Evolutionary conservation across 1,140 invertebrate genomes (phyloP), one percentile per base, ranked within the genome.

Genomic region (Meloidogyne hapla): DNA sequence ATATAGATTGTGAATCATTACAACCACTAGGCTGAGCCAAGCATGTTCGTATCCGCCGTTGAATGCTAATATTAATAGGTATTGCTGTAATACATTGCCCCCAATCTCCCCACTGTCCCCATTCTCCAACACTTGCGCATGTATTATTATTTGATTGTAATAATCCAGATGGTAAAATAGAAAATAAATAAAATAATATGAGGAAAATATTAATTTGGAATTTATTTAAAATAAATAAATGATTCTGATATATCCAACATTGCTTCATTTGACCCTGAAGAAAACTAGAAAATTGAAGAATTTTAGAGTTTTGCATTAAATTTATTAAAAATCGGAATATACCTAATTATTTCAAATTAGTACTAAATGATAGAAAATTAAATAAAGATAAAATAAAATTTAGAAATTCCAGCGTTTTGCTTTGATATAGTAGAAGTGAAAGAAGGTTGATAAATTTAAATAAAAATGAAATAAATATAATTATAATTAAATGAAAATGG

Each of bases 31-130:
- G 70, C 12, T 56, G 70, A 21, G 45, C 56, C 45, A 42, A 13
- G n/a, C 70, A 73, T 18, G 12, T 61, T 38, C 70, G 21, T 73
- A 61, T 73, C 70, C 70, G 56, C 3, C 70, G 70, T 23, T 73
- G 70, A 40, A 73, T 28, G 25, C 56, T 25, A 26, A 73, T 18
- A 64, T 28, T 61, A 40, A 28, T 42, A 18, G 12, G 70, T 21
- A 23, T n/a, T 62, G 21, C 64, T 38, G 21, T 38, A 13, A 64
- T 61, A 61, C 70, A 73, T 18, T 40, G 48, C 21, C 56, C 40
- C 70, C 70, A 73, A 23, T 15, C 40, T 18, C 70, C 56, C 70
- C 70, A 73, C 6, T 73, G 40, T 61, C 48, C 70, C 70, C 70
- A 73, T 33, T 73, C 40, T 26, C 70, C 70, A 23, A 64, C 18